Evolutionary conservation across 2,888 invertebrate genomes (phyloP).

Genomic region (Chrysomela aeneicollis): DNA sequence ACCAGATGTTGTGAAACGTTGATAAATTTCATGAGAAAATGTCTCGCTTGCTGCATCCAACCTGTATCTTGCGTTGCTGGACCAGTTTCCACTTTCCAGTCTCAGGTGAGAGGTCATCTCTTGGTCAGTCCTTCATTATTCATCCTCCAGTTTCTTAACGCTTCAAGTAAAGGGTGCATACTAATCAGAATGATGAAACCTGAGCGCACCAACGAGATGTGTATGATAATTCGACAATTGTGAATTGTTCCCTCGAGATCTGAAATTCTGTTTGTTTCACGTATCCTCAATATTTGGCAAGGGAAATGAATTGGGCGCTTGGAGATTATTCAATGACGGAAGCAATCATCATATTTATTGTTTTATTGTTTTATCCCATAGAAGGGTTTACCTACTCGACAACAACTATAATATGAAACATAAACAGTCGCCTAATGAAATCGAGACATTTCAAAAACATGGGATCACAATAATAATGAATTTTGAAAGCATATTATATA

Average conservation of each 20-base stretch:
- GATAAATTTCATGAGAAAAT: constrained; percentile 14
- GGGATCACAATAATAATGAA: too few relatives aligned
- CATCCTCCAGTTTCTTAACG: constrained; percentile 25
- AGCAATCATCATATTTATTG: not conserved
- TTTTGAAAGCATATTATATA: too few relatives aligned
- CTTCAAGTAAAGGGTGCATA: constrained; percentile 22
- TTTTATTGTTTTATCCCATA: too few relatives aligned
- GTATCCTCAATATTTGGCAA: not conserved
- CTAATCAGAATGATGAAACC: not conserved
- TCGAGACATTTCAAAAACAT: too few relatives aligned
- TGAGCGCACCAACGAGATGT: not conserved
- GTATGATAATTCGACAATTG: not conserved
- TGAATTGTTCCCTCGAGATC: too few relatives aligned
- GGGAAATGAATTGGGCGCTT: not conserved
- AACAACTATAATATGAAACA: too few relatives aligned
- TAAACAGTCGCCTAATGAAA: too few relatives aligned
- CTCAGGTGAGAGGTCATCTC: constrained; percentile 39
- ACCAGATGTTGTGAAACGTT: not conserved
- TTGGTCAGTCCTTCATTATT: constrained; percentile 35
- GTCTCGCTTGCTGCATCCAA: not conserved
- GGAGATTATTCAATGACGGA: not conserved
- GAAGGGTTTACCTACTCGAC: too few relatives aligned
- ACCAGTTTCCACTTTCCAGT: constrained; percentile 33
- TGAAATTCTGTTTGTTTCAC: too few relatives aligned
- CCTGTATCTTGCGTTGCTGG: constrained; percentile 25